Conservation (phyloP, 2,113 vertebrate genomes). For the Passer montanus region DNA sequence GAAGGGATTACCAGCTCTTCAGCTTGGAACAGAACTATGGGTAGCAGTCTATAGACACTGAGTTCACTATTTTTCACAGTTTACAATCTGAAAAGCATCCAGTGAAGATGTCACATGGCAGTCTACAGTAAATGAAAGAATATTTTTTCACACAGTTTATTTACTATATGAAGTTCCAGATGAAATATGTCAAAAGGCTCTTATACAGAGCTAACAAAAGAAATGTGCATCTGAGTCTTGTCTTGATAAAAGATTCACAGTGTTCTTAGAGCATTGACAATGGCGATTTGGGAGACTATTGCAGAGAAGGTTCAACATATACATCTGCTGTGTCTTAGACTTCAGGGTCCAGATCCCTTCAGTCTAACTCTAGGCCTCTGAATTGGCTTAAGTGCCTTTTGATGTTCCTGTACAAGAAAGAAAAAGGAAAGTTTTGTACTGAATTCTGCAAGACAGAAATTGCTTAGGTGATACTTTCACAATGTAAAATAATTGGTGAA, state of each 20-base stretch:
- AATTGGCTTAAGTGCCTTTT: neutral
- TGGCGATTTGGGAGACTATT: neutral
- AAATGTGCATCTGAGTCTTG: neutral
- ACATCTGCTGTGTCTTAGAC: neutral
- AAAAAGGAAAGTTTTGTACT: neutral
- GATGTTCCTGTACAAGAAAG: neutral
- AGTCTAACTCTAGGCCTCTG: neutral
- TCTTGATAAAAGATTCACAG: neutral
- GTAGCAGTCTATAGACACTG: neutral
- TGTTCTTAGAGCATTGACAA: neutral
- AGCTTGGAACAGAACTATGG: neutral
- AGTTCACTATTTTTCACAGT: neutral
- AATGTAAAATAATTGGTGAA: neutral
- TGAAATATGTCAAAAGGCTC: neutral
- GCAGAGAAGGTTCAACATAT: neutral
- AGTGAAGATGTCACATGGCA: rapidly evolving
- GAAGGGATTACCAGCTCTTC: neutral
- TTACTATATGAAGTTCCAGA: neutral
- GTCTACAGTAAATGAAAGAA: neutral
- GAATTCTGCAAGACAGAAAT: neutral
- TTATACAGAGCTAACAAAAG: neutral
- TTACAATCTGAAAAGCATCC: neutral
- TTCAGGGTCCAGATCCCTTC: neutral
- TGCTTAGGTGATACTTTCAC: neutral
- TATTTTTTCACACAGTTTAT: neutral